Evolutionary conservation across 2,113 vertebrate genomes (phyloP).

Genomic region (Merops nubicus): DNA sequence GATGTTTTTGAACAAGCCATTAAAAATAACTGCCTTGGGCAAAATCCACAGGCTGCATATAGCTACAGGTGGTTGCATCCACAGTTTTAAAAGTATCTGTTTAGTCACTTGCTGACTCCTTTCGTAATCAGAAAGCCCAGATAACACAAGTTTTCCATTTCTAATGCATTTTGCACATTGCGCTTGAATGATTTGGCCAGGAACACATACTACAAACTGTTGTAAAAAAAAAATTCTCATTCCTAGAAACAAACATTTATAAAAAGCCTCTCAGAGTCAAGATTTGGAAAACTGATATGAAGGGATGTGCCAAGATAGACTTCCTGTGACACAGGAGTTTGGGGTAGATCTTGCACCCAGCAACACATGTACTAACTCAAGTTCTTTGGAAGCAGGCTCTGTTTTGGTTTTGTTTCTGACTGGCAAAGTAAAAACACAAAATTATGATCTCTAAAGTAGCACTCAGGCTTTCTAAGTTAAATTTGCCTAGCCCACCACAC

Average conservation of each 20-base stretch:
- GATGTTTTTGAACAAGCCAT: not conserved
- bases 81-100: not conserved
- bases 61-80: not conserved
- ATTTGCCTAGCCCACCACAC: not conserved
- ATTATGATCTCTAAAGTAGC: not conserved
- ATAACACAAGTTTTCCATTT: not conserved
- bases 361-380: not conserved
- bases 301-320: not conserved
- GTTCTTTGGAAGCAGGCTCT: not conserved
- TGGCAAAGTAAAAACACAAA: not conserved
- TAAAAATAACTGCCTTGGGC: not conserved
- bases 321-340: not conserved
- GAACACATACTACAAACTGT: not conserved
- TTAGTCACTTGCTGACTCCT: not conserved
- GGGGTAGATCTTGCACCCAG: not conserved
- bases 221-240: not conserved
- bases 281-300: not conserved
- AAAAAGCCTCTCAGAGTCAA: not conserved
- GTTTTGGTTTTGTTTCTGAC: not conserved
- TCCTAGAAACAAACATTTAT: not conserved
- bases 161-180: not conserved
- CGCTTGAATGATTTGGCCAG: not conserved
- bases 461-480: not conserved
- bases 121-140: not conserved
- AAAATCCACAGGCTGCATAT: accelerated